Evolutionary conservation across 2,797 vertebrate genomes (phyloP).

Genomic region (Delichon dasypus): DNA sequence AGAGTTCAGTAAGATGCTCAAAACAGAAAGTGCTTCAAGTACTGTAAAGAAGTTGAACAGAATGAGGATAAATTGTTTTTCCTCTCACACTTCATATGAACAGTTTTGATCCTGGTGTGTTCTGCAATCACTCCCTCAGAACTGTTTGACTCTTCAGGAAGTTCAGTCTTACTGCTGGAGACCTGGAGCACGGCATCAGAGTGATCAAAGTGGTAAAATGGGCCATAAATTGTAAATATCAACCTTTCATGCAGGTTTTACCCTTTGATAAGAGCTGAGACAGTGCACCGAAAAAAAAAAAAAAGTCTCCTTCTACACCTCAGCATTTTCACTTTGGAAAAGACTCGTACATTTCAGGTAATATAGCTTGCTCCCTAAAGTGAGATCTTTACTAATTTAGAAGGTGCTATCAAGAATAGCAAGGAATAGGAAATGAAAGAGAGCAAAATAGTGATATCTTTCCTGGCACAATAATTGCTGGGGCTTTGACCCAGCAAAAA

Average conservation of each 20-base stretch:
- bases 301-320: background rate
- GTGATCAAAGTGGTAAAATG: background rate
- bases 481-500: conserved; percentile 37
- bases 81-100: background rate
- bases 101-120: background rate
- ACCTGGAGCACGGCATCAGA: background rate
- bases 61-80: background rate
- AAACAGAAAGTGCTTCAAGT: background rate
- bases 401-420: background rate
- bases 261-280: background rate
- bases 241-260: background rate
- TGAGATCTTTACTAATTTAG: conserved; percentile 49
- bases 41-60: background rate
- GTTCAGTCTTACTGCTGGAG: background rate
- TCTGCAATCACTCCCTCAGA: background rate
- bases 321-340: conserved; percentile 15
- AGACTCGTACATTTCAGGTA: background rate
- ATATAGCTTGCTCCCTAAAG: background rate
- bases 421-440: conserved; percentile 21
- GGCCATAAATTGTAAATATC: conserved; percentile 26
- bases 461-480: background rate
- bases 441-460: background rate
- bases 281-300: conserved; percentile 1
- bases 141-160: background rate
- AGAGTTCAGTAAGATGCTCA: background rate